Conservation (phyloP, 2,113 vertebrate species). For the Prochilodus magdalenae region DNA sequence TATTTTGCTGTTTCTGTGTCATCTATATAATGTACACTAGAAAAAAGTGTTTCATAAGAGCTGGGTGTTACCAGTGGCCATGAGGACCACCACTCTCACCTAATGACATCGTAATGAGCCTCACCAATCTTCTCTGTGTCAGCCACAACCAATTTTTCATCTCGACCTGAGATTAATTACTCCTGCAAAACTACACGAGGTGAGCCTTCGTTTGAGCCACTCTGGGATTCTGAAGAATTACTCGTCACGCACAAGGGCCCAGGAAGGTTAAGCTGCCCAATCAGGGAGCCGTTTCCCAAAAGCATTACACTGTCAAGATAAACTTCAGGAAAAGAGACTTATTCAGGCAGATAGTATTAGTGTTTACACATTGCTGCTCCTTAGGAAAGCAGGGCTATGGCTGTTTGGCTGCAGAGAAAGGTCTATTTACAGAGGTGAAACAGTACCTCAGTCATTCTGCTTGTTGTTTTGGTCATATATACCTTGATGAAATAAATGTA, state of each 20-base stretch:
- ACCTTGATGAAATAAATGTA: too few relatives aligned
- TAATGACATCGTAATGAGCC: slow-evolving; percentile 54
- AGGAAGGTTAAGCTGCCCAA: slow-evolving; percentile 32
- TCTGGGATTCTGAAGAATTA: slow-evolving; percentile 9
- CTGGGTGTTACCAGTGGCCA: slow-evolving; percentile 13
- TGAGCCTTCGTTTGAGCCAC: slow-evolving; percentile 20
- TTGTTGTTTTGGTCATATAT: too few relatives aligned
- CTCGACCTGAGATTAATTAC: slow-evolving; percentile 46
- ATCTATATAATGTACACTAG: neutral
- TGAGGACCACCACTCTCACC: slow-evolving; percentile 28
- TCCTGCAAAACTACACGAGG: slow-evolving; percentile 32
- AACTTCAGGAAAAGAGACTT: neutral
- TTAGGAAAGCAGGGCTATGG: neutral
- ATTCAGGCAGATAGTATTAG: neutral
- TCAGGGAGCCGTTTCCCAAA: slow-evolving; percentile 16
- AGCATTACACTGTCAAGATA: slow-evolving; percentile 17
- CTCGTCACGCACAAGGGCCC: slow-evolving; percentile 23
- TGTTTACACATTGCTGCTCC: neutral
- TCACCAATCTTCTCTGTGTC: slow-evolving; percentile 52
- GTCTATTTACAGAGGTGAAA: neutral
- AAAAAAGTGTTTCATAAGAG: neutral
- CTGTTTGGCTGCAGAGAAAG: neutral
- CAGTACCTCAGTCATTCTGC: too few relatives aligned
- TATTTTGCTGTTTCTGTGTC: neutral
- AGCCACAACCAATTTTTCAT: slow-evolving; percentile 39